Evolutionary conservation across 2,113 vertebrate species (phyloP).

Genomic region (Dicentrarchus labrax): DNA sequence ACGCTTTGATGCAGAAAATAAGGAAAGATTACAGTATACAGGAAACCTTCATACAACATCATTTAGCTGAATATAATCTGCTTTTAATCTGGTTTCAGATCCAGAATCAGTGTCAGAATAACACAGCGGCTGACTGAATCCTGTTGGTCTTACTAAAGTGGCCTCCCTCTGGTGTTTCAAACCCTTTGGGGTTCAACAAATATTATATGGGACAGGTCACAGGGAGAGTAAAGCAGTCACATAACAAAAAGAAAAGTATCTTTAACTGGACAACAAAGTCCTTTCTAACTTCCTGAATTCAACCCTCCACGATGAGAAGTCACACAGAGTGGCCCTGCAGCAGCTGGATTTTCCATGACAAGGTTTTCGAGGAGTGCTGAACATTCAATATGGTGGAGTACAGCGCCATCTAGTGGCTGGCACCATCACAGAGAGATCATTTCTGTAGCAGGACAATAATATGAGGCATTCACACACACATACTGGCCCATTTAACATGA

Average conservation of each 20-base stretch:
- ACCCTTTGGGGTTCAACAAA: conserved; percentile 5
- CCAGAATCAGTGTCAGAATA: conserved; percentile 22
- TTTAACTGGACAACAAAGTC: conserved; percentile 20
- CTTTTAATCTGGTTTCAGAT: conserved; percentile 23
- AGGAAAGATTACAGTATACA: neutral
- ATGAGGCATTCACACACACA: neutral
- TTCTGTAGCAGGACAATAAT: neutral
- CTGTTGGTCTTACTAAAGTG: conserved; percentile 20
- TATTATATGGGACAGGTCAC: neutral
- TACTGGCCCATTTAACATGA: neutral
- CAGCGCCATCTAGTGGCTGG: conserved; percentile 58
- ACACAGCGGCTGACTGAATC: conserved; percentile 3
- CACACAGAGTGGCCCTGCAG: conserved; percentile 24
- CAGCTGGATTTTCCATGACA: conserved; percentile 45
- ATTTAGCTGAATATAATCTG: neutral
- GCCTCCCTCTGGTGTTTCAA: conserved; percentile 36
- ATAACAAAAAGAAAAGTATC: conserved; percentile 13
- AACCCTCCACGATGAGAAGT: conserved; percentile 25
- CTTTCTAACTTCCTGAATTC: neutral
- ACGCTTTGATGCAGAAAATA: neutral
- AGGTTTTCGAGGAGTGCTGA: neutral
- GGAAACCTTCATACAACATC: neutral
- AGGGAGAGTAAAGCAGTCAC: conserved; percentile 14
- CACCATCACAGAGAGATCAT: neutral
- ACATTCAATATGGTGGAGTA: conserved; percentile 34